Percentiles rank a stretch among this genome's conserved stretches.
These are phyloP conservation scores for Masnerella sp. DNA, from an alignment of 2,888 invertebrate species.

Conservation along the genomic window DNA sequence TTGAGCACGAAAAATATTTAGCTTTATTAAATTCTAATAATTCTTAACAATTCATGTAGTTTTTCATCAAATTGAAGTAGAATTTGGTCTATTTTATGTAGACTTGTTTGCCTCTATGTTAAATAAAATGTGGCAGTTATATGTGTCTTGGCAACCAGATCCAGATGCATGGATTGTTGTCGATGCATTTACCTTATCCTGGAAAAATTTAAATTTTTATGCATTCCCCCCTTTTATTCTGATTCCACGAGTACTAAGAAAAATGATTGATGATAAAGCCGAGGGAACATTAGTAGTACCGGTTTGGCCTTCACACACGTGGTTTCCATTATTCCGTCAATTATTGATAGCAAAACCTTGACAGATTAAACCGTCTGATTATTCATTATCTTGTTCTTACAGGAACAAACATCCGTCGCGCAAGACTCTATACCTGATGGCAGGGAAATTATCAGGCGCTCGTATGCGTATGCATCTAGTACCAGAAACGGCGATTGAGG, in stretches of 20 bases:
- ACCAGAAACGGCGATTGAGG: neutral
- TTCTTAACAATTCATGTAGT: no score
- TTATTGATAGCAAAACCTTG: neutral
- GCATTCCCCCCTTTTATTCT: neutral
- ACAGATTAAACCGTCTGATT: neutral
- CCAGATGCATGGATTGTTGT: neutral
- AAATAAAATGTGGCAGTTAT: neutral
- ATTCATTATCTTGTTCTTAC: neutral
- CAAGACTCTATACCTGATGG: neutral
- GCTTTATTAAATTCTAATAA: neutral
- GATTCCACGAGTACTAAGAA: neutral
- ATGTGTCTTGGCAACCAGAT: no score
- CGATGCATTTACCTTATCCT: neutral
- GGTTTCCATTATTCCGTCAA: neutral
- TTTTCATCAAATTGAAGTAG: no score
- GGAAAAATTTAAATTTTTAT: neutral
- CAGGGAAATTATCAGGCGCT: neutral
- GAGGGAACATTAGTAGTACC: neutral
- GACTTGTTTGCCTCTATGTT: neutral
- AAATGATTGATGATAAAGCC: neutral
- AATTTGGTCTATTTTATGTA: neutral
- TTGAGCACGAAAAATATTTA: slow-evolving; percentile 21
- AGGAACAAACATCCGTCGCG: no score
- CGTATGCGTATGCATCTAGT: neutral
- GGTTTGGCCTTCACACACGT: neutral